phyloP scores from a whole-genome alignment of 1,140 invertebrate species.

The Aphaenogaster rudis region DNA sequence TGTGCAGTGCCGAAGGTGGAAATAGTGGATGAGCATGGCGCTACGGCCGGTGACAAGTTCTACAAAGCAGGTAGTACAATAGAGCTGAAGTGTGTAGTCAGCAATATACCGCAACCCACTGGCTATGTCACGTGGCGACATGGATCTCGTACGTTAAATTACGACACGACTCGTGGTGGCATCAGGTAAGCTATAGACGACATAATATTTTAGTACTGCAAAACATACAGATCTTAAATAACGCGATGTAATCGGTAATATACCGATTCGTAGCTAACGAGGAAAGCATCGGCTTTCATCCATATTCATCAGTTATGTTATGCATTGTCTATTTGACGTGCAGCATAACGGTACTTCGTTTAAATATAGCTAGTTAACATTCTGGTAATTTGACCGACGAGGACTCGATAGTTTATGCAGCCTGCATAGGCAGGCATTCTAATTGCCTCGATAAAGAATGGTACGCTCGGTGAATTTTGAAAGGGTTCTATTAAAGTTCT shows the following conservation, averaged over 20 bases:
- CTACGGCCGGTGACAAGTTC: conserved; percentile 93
- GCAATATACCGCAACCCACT: conserved; percentile 92
- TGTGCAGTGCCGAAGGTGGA: conserved; percentile 93
- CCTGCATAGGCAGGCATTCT: conserved; percentile 76
- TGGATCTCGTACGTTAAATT: conserved; percentile 92
- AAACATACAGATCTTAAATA: neutral
- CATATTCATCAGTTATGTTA: neutral
- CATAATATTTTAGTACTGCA: neutral
- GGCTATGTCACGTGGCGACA: conserved; percentile 94
- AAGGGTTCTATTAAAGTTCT: conserved; percentile 82
- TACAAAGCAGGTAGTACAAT: conserved; percentile 96
- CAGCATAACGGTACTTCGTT: neutral
- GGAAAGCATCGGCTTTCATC: neutral
- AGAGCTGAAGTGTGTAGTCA: conserved; percentile 94
- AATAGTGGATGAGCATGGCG: conserved; percentile 93
- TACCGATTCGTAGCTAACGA: neutral
- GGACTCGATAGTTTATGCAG: conserved; percentile 74
- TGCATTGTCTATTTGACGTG: neutral
- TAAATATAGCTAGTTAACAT: conserved; percentile 62
- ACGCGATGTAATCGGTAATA: neutral
- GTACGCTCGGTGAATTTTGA: conserved; percentile 81
- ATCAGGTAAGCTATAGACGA: conserved; percentile 90
- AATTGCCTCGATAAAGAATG: conserved; percentile 83
- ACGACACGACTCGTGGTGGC: conserved; percentile 93
- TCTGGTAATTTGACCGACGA: conserved; percentile 64